A percentile compares a stretch with the other conserved stretches of the same genome.
phyloP scores from a whole-genome alignment of 1,140 invertebrate species.

The Neodiprion virginianus region DNA sequence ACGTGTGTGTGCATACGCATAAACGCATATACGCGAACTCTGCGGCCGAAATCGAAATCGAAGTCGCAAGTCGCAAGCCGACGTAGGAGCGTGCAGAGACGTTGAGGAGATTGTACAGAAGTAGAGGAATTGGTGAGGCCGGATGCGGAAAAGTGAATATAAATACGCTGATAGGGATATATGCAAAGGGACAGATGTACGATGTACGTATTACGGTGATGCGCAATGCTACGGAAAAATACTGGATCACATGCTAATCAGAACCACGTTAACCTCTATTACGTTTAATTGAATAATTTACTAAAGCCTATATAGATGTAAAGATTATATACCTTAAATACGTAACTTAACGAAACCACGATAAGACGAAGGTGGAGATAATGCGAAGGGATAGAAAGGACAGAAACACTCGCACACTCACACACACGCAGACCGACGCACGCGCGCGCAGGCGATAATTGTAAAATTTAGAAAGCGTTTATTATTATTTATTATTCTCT shows the following conservation, averaged over 20 bases:
- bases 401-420: not conserved
- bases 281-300: slow-evolving; percentile 61
- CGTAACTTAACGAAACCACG: slow-evolving; percentile 8
- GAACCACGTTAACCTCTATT: slow-evolving; percentile 63
- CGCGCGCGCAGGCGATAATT: slow-evolving; percentile 16
- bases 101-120: not conserved
- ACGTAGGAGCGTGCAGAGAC: not conserved
- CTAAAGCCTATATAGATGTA: slow-evolving; percentile 48
- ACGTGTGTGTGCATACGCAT: no score
- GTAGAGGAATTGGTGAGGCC: not conserved
- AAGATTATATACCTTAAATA: not conserved
- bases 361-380: slow-evolving; percentile 10
- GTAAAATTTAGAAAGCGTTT: slow-evolving; percentile 34
- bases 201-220: not conserved
- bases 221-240: slow-evolving; percentile 32
- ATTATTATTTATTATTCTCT: slow-evolving; percentile 58
- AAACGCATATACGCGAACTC: no score
- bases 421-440: not conserved
- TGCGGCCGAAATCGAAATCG: no score
- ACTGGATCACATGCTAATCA: slow-evolving; percentile 62
- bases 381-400: not conserved
- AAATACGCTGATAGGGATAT: slow-evolving; percentile 24
- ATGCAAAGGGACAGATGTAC: not conserved
- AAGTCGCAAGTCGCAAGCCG: no score
- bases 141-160: slow-evolving; percentile 23